phyloP scores from a whole-genome alignment of 2,113 vertebrate species.

The Dinomys branickii region DNA sequence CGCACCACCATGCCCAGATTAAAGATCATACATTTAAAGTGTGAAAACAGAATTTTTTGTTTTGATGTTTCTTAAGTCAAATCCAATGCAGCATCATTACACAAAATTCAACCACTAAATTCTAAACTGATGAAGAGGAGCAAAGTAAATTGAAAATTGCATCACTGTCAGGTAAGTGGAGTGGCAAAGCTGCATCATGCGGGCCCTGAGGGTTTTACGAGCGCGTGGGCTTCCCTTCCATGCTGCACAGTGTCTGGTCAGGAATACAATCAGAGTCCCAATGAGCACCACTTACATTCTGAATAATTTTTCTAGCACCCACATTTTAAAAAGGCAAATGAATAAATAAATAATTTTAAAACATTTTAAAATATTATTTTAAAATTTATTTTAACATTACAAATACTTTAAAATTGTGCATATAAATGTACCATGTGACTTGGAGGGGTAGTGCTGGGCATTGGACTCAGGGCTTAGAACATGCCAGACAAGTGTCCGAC shows the following conservation, averaged over 20 bases:
- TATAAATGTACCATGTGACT: no score
- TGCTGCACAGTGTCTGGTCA: not conserved
- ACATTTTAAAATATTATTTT: not conserved
- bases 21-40: not conserved
- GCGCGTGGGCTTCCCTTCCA: not conserved
- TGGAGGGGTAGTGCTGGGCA: not conserved
- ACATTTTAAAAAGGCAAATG: not conserved
- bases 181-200: not conserved
- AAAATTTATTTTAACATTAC: not conserved
- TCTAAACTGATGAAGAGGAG: not conserved
- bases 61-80: conserved; percentile 9
- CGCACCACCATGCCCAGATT: not conserved
- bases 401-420: not conserved
- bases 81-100: not conserved
- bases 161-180: not conserved
- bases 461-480: not conserved
- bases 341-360: not conserved
- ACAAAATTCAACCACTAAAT: not conserved
- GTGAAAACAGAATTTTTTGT: not conserved
- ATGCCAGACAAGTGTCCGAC: not conserved
- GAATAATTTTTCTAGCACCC: not conserved
- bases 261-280: not conserved
- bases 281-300: not conserved
- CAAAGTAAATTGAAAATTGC: conserved; percentile 6
- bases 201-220: not conserved